These are phyloP conservation scores for Latheticus oryzae DNA, from an alignment of 2,888 invertebrate species.

Conservation along the genomic window DNA sequence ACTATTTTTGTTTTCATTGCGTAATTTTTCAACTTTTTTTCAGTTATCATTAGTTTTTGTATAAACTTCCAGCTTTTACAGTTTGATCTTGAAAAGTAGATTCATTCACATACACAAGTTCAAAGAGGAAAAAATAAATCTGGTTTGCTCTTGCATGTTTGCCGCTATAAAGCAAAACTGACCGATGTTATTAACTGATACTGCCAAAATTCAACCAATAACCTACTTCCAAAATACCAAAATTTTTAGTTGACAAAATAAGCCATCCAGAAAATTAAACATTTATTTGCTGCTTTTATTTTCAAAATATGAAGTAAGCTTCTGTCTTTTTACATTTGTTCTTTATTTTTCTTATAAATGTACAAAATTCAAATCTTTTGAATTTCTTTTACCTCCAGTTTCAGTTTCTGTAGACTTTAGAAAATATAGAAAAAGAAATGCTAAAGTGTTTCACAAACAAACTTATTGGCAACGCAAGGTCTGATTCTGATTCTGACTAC, in stretches of 20 bases:
- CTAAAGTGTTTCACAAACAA: too few species aligned
- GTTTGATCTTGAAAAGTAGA: constrained; percentile 1
- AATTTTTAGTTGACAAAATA: too few species aligned
- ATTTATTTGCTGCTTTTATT: too few species aligned
- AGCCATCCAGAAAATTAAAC: too few species aligned
- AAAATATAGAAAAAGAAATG: too few species aligned
- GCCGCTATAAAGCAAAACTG: constrained; percentile 7
- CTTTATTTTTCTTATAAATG: too few species aligned
- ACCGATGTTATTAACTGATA: constrained; percentile 5
- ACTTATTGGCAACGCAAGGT: background rate
- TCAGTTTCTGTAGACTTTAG: too few species aligned
- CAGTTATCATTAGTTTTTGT: background rate
- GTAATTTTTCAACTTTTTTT: constrained; percentile 11
- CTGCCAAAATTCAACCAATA: constrained; percentile 15
- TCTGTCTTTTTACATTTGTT: too few species aligned
- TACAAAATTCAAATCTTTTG: too few species aligned
- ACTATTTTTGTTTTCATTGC: constrained; percentile 1
- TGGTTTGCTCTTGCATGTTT: constrained; percentile 10
- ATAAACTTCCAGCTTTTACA: constrained; percentile 1
- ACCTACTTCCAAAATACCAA: constrained; percentile 4
- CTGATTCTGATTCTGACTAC: constrained; percentile 1
- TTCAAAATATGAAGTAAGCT: too few species aligned
- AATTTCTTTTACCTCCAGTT: too few species aligned
- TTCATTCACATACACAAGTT: background rate
- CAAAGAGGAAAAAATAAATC: background rate